A percentile compares a stretch with the other conserved stretches of the same genome.
These are phyloP conservation scores for Pardalotus punctatus DNA, from an alignment of 2,113 vertebrate genomes.

Conservation along the genomic window DNA sequence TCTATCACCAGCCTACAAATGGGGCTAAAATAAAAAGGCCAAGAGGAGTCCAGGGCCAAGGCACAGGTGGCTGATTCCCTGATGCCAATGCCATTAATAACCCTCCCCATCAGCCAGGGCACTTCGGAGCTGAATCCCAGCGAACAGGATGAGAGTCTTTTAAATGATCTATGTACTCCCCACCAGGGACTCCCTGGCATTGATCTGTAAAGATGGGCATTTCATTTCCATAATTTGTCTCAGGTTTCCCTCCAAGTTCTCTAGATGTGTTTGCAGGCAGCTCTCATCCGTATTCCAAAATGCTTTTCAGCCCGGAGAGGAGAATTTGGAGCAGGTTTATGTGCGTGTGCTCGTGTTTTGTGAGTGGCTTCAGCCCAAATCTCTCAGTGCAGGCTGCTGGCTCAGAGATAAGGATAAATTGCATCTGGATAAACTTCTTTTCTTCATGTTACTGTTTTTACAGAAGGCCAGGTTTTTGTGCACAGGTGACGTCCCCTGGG, in stretches of 20 bases:
- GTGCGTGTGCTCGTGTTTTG: background rate
- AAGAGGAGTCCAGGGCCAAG: background rate
- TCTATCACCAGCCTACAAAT: background rate
- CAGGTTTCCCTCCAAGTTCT: background rate
- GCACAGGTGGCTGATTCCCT: background rate
- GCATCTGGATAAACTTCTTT: background rate
- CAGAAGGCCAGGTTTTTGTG: background rate
- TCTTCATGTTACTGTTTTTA: background rate
- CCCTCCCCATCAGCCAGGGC: background rate
- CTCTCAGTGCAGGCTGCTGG: background rate
- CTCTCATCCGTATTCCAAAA: background rate
- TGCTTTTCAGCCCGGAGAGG: background rate
- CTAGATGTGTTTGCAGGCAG: background rate
- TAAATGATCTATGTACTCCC: constrained; percentile 5
- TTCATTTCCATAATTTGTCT: constrained; percentile 44
- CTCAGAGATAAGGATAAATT: background rate
- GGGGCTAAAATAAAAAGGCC: background rate
- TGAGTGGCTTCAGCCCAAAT: background rate
- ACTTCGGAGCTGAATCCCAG: background rate
- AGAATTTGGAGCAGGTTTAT: background rate
- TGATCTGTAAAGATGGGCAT: constrained; percentile 40
- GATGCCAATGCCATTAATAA: background rate
- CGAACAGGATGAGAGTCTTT: background rate
- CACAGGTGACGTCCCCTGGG: background rate
- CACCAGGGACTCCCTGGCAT: constrained; percentile 14